Evolutionary conservation across 2,888 invertebrate species (phyloP).

Genomic region (Ochropleura plecta): DNA sequence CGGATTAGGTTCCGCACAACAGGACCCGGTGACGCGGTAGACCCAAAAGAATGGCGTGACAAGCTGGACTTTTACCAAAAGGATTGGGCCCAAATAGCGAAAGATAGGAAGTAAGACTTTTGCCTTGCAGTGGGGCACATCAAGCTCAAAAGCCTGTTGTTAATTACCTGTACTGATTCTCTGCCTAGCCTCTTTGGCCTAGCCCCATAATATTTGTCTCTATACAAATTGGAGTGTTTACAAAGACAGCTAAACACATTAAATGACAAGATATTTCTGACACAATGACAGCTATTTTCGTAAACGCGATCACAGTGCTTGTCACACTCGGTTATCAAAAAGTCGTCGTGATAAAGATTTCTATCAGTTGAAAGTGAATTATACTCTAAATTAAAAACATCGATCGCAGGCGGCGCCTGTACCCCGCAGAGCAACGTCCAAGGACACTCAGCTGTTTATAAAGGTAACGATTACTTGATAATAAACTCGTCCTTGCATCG

Average conservation of each 20-base stretch:
- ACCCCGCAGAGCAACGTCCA: constrained; percentile 72
- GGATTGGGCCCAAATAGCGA: too few species aligned
- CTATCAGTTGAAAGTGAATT: constrained; percentile 56
- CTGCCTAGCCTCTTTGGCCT: too few species aligned
- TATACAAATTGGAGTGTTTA: constrained; percentile 35
- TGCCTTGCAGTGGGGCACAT: too few species aligned
- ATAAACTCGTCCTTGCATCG: constrained; percentile 42
- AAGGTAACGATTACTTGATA: constrained; percentile 58
- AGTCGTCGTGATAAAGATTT: constrained; percentile 61
- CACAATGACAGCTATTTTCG: constrained; percentile 11
- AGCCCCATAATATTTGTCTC: too few species aligned
- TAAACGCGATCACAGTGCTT: constrained; percentile 41
- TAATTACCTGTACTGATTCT: not conserved
- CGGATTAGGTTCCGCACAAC: too few species aligned
- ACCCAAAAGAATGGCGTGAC: too few species aligned
- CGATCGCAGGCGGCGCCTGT: constrained; percentile 68
- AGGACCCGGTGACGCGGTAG: too few species aligned
- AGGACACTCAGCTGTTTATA: constrained; percentile 65
- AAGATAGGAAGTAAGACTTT: too few species aligned
- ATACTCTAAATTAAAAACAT: constrained; percentile 69
- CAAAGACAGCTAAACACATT: constrained; percentile 24
- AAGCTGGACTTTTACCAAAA: too few species aligned
- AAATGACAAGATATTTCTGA: constrained; percentile 5
- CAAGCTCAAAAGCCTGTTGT: not conserved
- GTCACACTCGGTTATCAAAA: constrained; percentile 62